Conservation (phyloP, 2,113 vertebrate genomes). For the Cygnus buccinator region DNA sequence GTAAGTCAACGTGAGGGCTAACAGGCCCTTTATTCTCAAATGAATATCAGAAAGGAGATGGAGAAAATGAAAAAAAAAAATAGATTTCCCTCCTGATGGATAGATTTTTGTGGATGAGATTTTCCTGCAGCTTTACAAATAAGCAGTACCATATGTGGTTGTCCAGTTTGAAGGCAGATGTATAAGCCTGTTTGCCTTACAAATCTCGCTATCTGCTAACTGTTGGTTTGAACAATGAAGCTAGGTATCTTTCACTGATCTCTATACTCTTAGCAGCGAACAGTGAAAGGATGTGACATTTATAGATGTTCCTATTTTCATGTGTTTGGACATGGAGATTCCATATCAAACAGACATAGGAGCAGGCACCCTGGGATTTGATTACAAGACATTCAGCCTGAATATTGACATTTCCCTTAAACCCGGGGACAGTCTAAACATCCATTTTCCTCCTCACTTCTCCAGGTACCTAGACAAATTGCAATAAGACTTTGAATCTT, state of each 20-base stretch:
- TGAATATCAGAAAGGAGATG: not conserved
- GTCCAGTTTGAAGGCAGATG: not conserved
- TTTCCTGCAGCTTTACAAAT: not conserved
- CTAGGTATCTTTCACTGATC: not conserved
- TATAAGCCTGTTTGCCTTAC: not conserved
- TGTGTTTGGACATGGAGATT: not conserved
- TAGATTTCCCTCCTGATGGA: not conserved
- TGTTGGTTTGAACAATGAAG: not conserved
- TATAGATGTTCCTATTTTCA: slow-evolving; percentile 60
- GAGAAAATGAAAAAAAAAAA: not conserved
- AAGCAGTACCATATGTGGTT: fast-evolving
- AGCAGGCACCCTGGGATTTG: not conserved
- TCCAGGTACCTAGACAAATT: not conserved
- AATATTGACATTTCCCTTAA: slow-evolving; percentile 5
- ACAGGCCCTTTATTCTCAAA: not conserved
- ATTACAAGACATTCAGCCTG: not conserved
- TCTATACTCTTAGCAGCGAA: not conserved
- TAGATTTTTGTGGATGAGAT: not conserved
- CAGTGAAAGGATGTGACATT: slow-evolving; percentile 27
- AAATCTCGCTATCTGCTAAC: not conserved
- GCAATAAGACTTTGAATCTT: not conserved
- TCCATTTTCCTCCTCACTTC: not conserved
- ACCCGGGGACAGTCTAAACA: not conserved
- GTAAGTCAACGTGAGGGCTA: fast-evolving
- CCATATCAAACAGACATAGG: not conserved